Evolutionary conservation across 2,113 vertebrate species (phyloP), one percentile per base, ranked within the genome.

Genomic region (Tupaia tana): DNA sequence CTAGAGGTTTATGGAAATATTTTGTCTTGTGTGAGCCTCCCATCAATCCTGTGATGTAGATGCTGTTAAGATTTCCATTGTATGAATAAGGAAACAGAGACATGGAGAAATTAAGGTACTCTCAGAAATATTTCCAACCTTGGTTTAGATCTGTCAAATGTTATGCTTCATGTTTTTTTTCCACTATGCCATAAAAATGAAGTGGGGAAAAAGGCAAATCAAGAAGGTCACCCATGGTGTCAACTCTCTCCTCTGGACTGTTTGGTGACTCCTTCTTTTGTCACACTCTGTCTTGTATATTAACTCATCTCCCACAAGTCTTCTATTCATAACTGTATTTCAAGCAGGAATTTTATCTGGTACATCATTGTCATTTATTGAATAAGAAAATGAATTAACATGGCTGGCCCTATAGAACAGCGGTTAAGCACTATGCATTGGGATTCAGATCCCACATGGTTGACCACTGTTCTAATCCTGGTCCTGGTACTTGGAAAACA

Each of bases 31-130:
- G 75, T 96, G 80, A 86, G 66, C 54, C 19, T 77, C 71, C 66
- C 74, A 29, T 31, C 25, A 52, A 75, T 22, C 5, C 31, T 63
- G 43, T 83, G 85, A 88, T n/a, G 16, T 71, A 67, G 75, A 77
- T 66, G 63, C 95, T 94, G 94, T 94, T 92, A 90, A 95, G 96
- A 95, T 29, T 89, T 75, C 75, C 31, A 34, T 52, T 63, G 70
- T 70, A 84, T 61, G 95, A 81, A 88, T 87, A 90, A 96, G 66
- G 64, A 93, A 75, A 77, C 56, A 70, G 85, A 91, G 43, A 78
- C 29, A 34, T 61, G 27, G 29, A 94, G 70, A 64, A 61, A 86
- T 89, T 69, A 77, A 77, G 14, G 31, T 83, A 87, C 56, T 66
- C 67, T 11, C 52, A 74, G 59, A 73, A 22, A 64, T 3, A 29